Evolutionary conservation across 2,797 vertebrate genomes (phyloP).

Genomic region (Atherinosoma microstoma): DNA sequence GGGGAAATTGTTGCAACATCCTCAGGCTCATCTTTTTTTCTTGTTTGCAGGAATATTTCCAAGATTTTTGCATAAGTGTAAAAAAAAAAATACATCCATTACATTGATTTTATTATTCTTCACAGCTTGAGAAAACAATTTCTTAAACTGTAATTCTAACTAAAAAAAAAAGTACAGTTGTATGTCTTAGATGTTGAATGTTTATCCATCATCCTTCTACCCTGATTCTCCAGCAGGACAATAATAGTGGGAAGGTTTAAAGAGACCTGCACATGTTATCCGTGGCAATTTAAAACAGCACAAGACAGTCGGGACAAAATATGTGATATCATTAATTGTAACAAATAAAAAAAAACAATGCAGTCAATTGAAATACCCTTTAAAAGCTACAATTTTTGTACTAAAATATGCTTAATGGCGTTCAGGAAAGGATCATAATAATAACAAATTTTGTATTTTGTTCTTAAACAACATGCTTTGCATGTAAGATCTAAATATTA

Average conservation of each 20-base stretch:
- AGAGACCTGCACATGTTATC: not conserved
- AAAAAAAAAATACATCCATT: not conserved
- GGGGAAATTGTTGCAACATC: not conserved
- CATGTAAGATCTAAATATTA: not conserved
- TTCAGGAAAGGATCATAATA: not conserved
- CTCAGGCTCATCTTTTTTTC: not conserved
- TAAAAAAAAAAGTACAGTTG: not conserved
- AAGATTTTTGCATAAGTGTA: not conserved
- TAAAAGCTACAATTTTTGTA: not conserved
- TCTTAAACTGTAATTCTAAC: not conserved
- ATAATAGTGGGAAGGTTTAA: not conserved
- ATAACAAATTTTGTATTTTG: not conserved
- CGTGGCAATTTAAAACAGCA: not conserved
- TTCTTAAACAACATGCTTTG: not conserved
- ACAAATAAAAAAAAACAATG: not conserved
- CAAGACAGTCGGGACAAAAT: not conserved
- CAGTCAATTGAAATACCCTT: not conserved
- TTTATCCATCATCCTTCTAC: not conserved
- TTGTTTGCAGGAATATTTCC: not conserved
- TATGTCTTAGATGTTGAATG: not conserved
- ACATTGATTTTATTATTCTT: not conserved
- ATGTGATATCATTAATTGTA: not conserved
- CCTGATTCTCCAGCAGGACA: not conserved
- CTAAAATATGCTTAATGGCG: too few relatives aligned
- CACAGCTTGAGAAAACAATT: not conserved